A percentile compares a stretch with the other conserved stretches of the same genome.
Conservation (phyloP, 1,140 invertebrate species). For the Psix sp. region DNA sequence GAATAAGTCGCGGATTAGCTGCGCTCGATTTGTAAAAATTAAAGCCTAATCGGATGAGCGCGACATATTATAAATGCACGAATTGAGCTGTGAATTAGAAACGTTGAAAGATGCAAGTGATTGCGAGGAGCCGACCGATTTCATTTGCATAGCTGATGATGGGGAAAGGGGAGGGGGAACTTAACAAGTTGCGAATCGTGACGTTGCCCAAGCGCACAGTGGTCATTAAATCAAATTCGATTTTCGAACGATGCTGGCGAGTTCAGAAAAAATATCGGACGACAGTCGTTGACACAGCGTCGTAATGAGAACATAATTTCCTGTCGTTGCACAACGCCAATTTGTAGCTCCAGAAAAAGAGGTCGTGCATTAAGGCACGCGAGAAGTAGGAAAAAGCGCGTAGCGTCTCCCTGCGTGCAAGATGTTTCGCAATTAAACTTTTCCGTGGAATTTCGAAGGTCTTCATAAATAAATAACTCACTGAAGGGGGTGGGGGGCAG, state of each 20-base stretch:
- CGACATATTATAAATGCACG: constrained; percentile 14
- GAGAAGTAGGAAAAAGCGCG: constrained; percentile 15
- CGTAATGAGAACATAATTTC: constrained; percentile 57
- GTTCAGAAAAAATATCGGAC: constrained; percentile 38
- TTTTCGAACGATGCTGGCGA: constrained; percentile 21
- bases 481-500: too few relatives aligned
- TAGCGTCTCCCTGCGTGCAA: constrained; percentile 7
- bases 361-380: constrained; percentile 47
- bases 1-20: constrained; percentile 35
- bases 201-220: not conserved
- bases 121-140: constrained; percentile 7
- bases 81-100: not conserved
- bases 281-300: constrained; percentile 47
- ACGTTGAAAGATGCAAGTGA: not conserved
- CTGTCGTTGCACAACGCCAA: constrained; percentile 54
- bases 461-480: constrained; percentile 23
- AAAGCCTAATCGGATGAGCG: constrained; percentile 1
- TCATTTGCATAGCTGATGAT: constrained; percentile 32
- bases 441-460: constrained; percentile 28
- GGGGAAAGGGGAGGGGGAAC: too few relatives aligned
- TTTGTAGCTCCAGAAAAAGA: constrained; percentile 56
- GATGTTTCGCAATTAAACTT: constrained; percentile 38
- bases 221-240: constrained; percentile 36
- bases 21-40: constrained; percentile 44
- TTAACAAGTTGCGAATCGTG: too few relatives aligned